Conservation (phyloP, 2,888 invertebrate genomes). For the Drosophila borborema region DNA sequence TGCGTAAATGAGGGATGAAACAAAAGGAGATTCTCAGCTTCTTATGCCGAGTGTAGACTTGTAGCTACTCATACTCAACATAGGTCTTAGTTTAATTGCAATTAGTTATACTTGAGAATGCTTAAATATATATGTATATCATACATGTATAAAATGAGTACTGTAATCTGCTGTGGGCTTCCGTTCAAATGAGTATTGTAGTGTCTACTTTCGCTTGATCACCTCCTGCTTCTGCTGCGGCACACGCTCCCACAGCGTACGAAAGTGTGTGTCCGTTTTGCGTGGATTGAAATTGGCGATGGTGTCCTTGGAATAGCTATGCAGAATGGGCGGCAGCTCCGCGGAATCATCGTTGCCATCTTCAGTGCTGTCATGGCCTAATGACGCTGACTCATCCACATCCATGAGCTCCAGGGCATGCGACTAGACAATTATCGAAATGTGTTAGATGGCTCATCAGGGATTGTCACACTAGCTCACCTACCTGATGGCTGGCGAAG, state of each 20-base stretch:
- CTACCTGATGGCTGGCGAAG: conserved; percentile 34
- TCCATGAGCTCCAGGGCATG: conserved; percentile 63
- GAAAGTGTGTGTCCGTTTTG: conserved; percentile 58
- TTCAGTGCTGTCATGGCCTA: conserved; percentile 32
- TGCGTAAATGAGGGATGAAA: too few species aligned
- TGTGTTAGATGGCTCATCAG: not conserved
- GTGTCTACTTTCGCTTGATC: conserved; percentile 52
- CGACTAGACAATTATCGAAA: conserved; percentile 20
- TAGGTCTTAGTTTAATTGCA: not conserved
- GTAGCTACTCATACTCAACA: not conserved
- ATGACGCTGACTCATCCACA: conserved; percentile 50
- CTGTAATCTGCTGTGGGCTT: not conserved
- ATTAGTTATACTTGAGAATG: not conserved
- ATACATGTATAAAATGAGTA: too few species aligned
- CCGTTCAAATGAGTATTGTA: not conserved
- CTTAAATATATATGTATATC: not conserved
- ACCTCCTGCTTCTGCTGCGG: conserved; percentile 64
- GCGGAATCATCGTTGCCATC: conserved; percentile 47
- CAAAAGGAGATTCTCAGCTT: not conserved
- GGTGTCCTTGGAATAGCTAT: conserved; percentile 59
- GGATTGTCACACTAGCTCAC: conserved; percentile 3
- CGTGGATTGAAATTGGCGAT: conserved; percentile 67
- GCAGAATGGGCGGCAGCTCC: conserved; percentile 47
- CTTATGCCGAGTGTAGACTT: too few species aligned
- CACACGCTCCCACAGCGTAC: conserved; percentile 58